Evolutionary conservation across 1,140 invertebrate genomes (phyloP).

Genomic region (Bradynema listronoti): DNA sequence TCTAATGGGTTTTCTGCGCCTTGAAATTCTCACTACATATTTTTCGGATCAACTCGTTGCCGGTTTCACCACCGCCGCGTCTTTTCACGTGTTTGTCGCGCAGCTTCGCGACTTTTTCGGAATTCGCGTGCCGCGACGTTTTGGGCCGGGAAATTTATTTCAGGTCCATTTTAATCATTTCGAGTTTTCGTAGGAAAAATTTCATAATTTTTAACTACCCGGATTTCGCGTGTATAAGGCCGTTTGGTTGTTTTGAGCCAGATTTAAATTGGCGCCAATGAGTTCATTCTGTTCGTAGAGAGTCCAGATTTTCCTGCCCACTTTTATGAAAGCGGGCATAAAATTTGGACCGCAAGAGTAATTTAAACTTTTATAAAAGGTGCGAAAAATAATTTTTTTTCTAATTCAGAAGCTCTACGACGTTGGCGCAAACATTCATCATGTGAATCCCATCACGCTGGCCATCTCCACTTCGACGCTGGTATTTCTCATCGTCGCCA

Average conservation of each 20-base stretch:
- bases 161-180: constrained; percentile 27
- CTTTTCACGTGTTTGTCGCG: constrained; percentile 48
- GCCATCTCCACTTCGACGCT: constrained; percentile 35
- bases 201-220: too few relatives aligned
- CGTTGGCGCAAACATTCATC: constrained; percentile 15
- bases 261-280: too few relatives aligned
- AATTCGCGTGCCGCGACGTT: constrained; percentile 12
- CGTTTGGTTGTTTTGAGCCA: too few relatives aligned
- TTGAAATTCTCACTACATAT: constrained; percentile 54
- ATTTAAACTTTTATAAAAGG: too few relatives aligned
- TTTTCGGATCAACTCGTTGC: constrained; percentile 47
- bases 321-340: too few relatives aligned
- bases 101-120: constrained; percentile 54
- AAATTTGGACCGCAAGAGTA: too few relatives aligned
- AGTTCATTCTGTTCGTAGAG: too few relatives aligned
- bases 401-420: constrained; percentile 13
- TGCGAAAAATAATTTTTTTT: neutral
- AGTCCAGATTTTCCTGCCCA: too few relatives aligned
- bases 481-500: constrained; percentile 45
- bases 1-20: constrained; percentile 50
- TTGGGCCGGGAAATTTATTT: constrained; percentile 41
- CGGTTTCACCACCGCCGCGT: constrained; percentile 53
- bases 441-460: constrained; percentile 32
- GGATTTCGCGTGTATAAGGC: too few relatives aligned
- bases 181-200: neutral